Base-by-base conservation (phyloP, 2,888 invertebrate species). In the Cepaea hortensis region DNA sequence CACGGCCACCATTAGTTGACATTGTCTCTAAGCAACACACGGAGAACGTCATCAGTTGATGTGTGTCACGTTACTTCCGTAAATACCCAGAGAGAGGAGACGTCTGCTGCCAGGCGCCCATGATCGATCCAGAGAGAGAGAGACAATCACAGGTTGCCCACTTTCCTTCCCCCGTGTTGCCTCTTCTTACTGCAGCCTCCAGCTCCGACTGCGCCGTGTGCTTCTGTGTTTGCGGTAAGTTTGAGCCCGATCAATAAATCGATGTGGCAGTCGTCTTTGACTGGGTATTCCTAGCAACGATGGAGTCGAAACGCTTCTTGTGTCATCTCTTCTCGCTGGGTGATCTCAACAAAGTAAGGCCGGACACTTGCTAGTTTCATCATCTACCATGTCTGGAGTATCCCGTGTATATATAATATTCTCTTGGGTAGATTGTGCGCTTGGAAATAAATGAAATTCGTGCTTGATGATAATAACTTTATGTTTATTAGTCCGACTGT, bases 1-100 rank as follows among this genome's bases (percentile, higher is more conserved):
- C 35, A 6, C 48, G 75, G 20, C 70, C 15, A 82, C 84, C 85
- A 84, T 85, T 88, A 85, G 88, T 89, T 89, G 88, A 89, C 89
- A 88, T 88, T 88, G 85, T 88, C 72, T 86, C 85, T 77, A 88
- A 81, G 84, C 61, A 62, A 65, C 50, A 79, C 72, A 83, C 9
- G 75, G 20, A 81, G 35, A 70, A 80, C 87, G 85, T 88, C 89
- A 87, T 73, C 62, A 55, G 7, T 75, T 65, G 18, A 15, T 80
- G 87, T 87, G 80, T 85, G 73, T 85, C 73, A 89, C 91, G 91
- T 91, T 91, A 92, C 89, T 90, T 92, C 92, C 92, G 92, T 92
- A 92, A 92, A 92, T 91, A 92, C 82, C 87, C 81, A 89, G 89
- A 89, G 89, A 88, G 88, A 81, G 61, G 70, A 55, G 55, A 55